phyloP scores from a whole-genome alignment of 1,140 invertebrate genomes.

The Drosophila yakuba region DNA sequence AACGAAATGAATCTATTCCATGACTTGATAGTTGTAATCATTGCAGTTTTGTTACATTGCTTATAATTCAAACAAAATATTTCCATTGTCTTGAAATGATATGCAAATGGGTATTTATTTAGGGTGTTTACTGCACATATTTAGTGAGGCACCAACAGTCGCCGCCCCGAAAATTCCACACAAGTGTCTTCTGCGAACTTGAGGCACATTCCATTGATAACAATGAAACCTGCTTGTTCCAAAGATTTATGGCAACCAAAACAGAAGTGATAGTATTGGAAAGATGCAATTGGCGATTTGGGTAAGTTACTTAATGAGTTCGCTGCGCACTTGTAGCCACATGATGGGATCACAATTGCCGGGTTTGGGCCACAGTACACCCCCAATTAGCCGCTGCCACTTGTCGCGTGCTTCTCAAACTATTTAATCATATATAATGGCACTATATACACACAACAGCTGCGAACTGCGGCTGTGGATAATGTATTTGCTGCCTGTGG shows the following conservation, averaged over 20 bases:
- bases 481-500: constrained; percentile 33
- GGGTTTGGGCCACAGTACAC: not conserved
- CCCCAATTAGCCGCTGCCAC: constrained; percentile 30
- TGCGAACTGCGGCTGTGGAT: constrained; percentile 21
- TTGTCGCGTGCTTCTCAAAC: constrained; percentile 45
- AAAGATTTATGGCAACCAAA: constrained; percentile 1
- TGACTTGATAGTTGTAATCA: no score
- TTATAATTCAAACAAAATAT: no score
- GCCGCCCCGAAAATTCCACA: constrained; percentile 12
- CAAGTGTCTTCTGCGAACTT: constrained; percentile 26
- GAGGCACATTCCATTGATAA: constrained; percentile 38
- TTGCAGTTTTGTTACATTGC: no score
- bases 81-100: not conserved
- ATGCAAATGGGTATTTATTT: not conserved
- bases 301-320: constrained; percentile 20
- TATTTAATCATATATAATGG: constrained; percentile 35
- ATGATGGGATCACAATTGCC: constrained; percentile 25
- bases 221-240: constrained; percentile 35
- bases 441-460: constrained; percentile 15
- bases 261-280: not conserved
- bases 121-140: constrained; percentile 3
- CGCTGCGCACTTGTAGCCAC: not conserved
- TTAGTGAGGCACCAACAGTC: not conserved
- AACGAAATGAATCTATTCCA: no score
- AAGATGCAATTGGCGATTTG: constrained; percentile 13